Conservation (phyloP, 2,888 invertebrate species). For the Sacculina carcini region DNA sequence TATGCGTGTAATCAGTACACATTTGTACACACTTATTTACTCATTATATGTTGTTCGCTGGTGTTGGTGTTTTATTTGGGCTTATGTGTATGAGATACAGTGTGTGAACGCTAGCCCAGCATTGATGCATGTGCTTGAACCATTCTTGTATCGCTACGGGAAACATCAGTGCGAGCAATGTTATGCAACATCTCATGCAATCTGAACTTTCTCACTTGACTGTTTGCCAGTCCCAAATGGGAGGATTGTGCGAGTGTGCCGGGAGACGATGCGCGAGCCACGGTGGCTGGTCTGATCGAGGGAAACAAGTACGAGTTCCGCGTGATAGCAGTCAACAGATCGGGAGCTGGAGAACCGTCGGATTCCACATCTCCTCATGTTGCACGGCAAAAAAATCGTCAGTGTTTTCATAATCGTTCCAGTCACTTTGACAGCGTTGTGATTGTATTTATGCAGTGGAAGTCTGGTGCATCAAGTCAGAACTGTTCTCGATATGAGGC, state of each 20-base stretch:
- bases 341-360: conserved; percentile 66
- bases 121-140: not conserved
- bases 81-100: no score
- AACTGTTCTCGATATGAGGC: no score
- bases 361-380: conserved; percentile 61
- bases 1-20: no score
- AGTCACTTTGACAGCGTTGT: no score
- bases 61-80: no score
- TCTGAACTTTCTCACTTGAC: no score
- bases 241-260: conserved; percentile 75
- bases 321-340: conserved; percentile 63
- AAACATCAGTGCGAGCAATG: no score
- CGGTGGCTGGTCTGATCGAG: conserved; percentile 62
- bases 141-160: not conserved
- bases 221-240: conserved; percentile 66
- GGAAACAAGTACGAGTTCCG: conserved; percentile 81
- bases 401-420: conserved; percentile 18
- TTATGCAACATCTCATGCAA: no score
- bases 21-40: no score
- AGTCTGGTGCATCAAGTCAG: conserved; percentile 19
- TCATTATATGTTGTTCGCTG: no score
- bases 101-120: not conserved
- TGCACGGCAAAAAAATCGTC: conserved; percentile 63
- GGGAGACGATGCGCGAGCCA: conserved; percentile 54
- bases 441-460: no score